Evolutionary conservation across 2,888 invertebrate species (phyloP), one percentile per base, ranked within the genome.

Genomic region (Formica aserva): DNA sequence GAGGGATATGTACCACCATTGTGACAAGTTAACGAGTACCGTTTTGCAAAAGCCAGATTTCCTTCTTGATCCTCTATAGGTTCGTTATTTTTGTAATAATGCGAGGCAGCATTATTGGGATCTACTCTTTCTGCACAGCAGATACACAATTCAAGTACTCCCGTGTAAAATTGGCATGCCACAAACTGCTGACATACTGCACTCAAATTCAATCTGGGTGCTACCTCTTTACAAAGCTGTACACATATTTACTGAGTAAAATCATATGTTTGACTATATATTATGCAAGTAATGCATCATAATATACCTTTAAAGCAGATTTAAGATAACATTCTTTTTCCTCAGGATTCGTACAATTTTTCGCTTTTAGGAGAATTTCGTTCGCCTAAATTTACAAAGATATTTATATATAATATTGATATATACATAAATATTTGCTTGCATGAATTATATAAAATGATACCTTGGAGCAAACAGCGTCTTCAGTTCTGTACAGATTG

Each of bases 391-490:
- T 63, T 80, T 77, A 82, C 48, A 26, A 60, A 62, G 72, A 41
- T 26, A 65, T 52, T 52, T 52, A n/a, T n/a, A 52, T 48, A 18
- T 48, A 52, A 62, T 71, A 82, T 76, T n/a, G 22, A 38, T 29
- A 35, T 35, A 69, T 8, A 35, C 32, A 55, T 45, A 65, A 38
- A 66, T 5, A 38, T 83, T 52, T 4, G 48, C 60, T 32, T 32
- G 2, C n/a, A 35, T 57, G 22, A 45, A 65, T 45, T 65, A 13
- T 62, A 26, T 13, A 22, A 32, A 41, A 22, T 55, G 15, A 82
- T 95, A 98, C 98, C 96, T 99, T 99, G 2, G 99, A 98, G 91
- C 98, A 98, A 15, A 98, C 98, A 4, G 99, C 99, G 95, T 99
- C 99, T 95, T 99, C 99, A 91, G 97, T 97, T 87, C 98, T 97